Base-by-base conservation (phyloP, 2,113 vertebrate species). In the Meriones unguiculatus region DNA sequence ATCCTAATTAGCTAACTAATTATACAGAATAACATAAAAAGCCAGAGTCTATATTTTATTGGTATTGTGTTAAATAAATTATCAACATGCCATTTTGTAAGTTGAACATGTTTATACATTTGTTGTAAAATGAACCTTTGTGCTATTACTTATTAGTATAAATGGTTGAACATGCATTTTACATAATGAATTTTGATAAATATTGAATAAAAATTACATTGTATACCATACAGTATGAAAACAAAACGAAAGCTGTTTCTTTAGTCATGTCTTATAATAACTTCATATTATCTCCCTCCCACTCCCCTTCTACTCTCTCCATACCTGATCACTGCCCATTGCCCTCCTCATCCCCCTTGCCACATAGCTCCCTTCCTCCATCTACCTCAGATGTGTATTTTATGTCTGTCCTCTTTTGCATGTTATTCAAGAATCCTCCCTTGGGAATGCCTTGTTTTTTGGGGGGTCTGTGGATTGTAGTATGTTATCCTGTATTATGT, bases 41-140 rank as follows among this genome's bases (percentile, higher is more conserved):
- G 0, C 46, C 81, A 64, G 13, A 87, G 20, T 89, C n/a, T 3
- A 82, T 82, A 91, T 2, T 82, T 92, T 77, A 82, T 90, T 70
- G 94, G 75, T 32, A 69, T 14, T 77, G 6, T 25, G 2, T 95
- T 93, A 72, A 95, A 87, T 87, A 92, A 92, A 86, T 95, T 81
- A 91, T 81, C 57, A 77, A 87, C 81, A 13, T 69, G 65, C n/a
- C 64, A 69, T 95, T 70, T 93, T 96, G 88, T 76, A 89, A 92
- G 8, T 80, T 89, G 38, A 93, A 64, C 5, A 50, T 5, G 13
- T 87, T 87, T 80, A 59, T 54, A 89, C 35, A 50, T 65, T 84
- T 76, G 72, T 84, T 32, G 9, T 75, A 93, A 97, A 85, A 96
- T 69, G 7, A 3, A 18, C 50, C 93, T 90, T 89, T 86, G 6